phyloP scores from a whole-genome alignment of 2,888 invertebrate genomes.

The Cryptocheilus praepositus region DNA sequence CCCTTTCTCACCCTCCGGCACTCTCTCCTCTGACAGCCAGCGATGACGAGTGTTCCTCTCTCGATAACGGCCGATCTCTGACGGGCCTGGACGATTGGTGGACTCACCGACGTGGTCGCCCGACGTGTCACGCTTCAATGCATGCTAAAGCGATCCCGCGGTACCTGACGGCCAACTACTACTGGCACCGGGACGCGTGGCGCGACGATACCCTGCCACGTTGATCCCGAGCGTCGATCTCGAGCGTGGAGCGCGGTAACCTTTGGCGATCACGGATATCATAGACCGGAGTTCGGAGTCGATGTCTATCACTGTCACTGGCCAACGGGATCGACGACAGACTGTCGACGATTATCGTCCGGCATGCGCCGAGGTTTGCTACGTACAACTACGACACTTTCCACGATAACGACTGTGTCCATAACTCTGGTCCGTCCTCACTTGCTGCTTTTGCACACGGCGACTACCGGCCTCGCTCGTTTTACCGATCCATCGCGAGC shows the following conservation, averaged over 20 bases:
- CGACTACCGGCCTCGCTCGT: slow-evolving; percentile 1
- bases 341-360: too few species aligned
- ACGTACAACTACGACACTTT: slow-evolving; percentile 1
- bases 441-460: not conserved
- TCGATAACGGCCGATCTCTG: too few species aligned
- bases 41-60: too few species aligned
- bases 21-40: too few species aligned
- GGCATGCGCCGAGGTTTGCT: too few species aligned
- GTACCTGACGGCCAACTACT: not conserved
- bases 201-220: not conserved
- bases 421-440: slow-evolving; percentile 7
- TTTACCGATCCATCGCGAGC: slow-evolving; percentile 6
- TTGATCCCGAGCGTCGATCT: slow-evolving; percentile 7
- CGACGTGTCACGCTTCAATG: slow-evolving; percentile 19
- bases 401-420: not conserved
- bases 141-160: slow-evolving; percentile 23
- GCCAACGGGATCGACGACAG: too few species aligned
- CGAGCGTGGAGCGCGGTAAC: not conserved
- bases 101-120: slow-evolving; percentile 1
- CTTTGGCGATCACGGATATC: not conserved
- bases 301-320: not conserved
- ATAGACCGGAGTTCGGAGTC: not conserved
- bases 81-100: too few species aligned
- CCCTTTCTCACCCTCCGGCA: too few species aligned
- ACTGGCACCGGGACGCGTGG: not conserved